Evolutionary conservation across 2,113 vertebrate genomes (phyloP).

Genomic region (Chaenocephalus aceratus): DNA sequence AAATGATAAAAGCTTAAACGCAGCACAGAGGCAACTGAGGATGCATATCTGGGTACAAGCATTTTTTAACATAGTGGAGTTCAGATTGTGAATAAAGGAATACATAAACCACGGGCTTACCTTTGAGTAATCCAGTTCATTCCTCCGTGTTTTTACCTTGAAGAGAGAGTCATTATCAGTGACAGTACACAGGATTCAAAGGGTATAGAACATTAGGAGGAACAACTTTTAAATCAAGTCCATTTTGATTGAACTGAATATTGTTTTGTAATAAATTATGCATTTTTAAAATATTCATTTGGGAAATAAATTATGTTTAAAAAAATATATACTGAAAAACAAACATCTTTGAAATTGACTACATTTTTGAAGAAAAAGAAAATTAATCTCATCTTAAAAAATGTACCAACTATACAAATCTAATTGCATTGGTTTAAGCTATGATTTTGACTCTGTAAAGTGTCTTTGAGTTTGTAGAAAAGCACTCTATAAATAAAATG

Average conservation of each 20-base stretch:
- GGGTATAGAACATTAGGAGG: neutral
- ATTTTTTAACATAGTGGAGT: neutral
- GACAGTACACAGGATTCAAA: neutral
- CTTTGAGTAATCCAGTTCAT: slow-evolving; percentile 89
- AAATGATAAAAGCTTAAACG: neutral
- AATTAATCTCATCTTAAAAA: no score
- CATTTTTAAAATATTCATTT: no score
- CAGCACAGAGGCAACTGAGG: no score
- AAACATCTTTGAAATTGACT: neutral
- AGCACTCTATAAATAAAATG: no score
- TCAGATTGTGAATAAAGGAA: neutral
- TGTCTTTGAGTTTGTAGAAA: no score
- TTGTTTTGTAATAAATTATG: no score
- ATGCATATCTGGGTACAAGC: neutral
- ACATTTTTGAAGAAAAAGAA: no score
- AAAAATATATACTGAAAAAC: neutral
- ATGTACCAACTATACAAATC: no score
- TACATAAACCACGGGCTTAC: slow-evolving; percentile 74
- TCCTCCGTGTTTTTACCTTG: slow-evolving; percentile 89
- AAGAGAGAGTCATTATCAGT: slow-evolving; percentile 36
- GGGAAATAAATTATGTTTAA: no score
- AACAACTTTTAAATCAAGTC: neutral
- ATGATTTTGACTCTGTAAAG: neutral
- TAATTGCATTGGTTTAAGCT: no score
- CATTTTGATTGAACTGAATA: neutral